phyloP scores from a whole-genome alignment of 1,140 invertebrate genomes.

The Bombus terrestris region DNA sequence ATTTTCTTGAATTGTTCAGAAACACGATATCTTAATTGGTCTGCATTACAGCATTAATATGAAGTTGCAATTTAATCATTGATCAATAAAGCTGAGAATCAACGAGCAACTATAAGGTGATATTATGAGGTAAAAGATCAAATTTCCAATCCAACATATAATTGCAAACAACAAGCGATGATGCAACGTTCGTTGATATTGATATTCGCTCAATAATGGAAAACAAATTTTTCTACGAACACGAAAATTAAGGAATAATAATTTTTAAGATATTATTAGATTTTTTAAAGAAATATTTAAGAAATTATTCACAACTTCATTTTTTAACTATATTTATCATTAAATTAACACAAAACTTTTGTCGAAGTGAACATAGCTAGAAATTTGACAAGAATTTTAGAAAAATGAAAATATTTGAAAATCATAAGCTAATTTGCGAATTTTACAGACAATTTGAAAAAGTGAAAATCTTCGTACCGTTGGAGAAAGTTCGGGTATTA shows the following conservation, averaged over 20 bases:
- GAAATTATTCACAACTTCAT: too few relatives aligned
- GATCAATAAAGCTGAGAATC: background rate
- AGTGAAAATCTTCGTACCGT: background rate
- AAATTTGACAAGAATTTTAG: too few relatives aligned
- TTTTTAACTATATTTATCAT: too few relatives aligned
- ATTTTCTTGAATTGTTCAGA: background rate
- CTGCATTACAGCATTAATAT: background rate
- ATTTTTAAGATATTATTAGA: too few relatives aligned
- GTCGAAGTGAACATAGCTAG: too few relatives aligned
- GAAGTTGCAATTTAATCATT: background rate
- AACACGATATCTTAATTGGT: background rate
- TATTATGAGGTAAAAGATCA: conserved; percentile 3
- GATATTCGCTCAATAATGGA: background rate
- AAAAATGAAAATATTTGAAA: too few relatives aligned
- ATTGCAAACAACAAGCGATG: background rate
- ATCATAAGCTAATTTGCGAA: too few relatives aligned
- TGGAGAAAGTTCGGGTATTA: background rate
- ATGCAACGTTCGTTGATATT: background rate
- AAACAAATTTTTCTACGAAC: background rate
- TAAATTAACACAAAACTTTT: too few relatives aligned
- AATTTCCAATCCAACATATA: background rate
- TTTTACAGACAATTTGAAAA: too few relatives aligned
- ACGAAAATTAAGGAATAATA: background rate
- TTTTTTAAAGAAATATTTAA: too few relatives aligned
- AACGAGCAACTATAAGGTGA: background rate